A percentile compares a stretch with the other conserved stretches of the same genome.
phyloP scores from a whole-genome alignment of 2,888 invertebrate genomes.

The Tuberolachnus salignus region DNA sequence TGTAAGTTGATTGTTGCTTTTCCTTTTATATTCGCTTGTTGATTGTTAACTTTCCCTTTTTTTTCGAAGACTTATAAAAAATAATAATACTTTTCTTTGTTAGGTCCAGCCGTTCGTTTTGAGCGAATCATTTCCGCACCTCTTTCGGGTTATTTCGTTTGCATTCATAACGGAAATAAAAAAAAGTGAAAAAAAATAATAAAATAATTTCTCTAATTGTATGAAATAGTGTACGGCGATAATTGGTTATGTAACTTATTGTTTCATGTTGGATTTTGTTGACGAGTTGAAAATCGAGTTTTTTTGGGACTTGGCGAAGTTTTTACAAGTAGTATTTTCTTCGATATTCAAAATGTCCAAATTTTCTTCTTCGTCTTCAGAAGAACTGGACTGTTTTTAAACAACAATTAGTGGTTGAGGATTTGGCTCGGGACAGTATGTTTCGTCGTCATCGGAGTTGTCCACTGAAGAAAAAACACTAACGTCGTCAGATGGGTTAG shows the following conservation, averaged over 20 bases:
- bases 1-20: no score
- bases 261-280: neutral
- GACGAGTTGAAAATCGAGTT: neutral
- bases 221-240: conserved; percentile 1
- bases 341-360: neutral
- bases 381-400: neutral
- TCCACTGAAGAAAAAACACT: neutral
- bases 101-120: no score
- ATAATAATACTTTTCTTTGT: no score
- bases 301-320: no score
- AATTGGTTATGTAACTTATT: neutral
- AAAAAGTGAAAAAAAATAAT: no score
- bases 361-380: neutral
- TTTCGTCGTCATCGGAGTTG: conserved; percentile 1
- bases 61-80: no score
- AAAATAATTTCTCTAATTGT: neutral
- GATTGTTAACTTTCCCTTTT: no score
- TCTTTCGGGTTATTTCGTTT: no score
- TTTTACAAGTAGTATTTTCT: neutral
- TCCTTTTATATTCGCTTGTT: no score
- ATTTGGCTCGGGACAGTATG: neutral
- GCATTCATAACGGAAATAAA: no score
- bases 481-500: conserved; percentile 15
- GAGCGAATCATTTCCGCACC: no score
- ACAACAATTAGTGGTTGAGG: neutral